Evolutionary conservation across 1,140 invertebrate species (phyloP).

Genomic region (Copidosoma floridanum): DNA sequence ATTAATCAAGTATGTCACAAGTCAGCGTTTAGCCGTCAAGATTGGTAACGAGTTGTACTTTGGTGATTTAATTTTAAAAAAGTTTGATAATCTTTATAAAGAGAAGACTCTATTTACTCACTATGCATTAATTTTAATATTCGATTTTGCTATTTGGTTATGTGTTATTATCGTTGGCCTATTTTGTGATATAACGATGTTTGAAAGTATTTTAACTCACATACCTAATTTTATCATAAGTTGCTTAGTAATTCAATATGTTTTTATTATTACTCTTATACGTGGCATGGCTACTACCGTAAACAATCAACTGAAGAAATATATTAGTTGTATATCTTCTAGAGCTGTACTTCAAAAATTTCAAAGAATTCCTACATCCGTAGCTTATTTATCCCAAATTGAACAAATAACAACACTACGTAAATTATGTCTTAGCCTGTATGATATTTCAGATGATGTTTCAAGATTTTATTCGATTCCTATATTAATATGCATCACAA

Average conservation of each 20-base stretch:
- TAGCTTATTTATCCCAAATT: not conserved
- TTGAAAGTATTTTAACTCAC: not conserved
- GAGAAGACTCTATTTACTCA: not conserved
- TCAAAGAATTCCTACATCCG: not conserved
- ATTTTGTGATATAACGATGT: not conserved
- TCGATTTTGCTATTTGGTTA: not conserved
- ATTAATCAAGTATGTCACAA: not conserved
- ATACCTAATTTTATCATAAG: conserved; percentile 4
- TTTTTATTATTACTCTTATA: not conserved
- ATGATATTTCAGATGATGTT: not conserved
- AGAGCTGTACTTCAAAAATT: not conserved
- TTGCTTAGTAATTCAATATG: not conserved
- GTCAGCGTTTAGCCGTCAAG: not conserved
- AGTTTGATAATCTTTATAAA: not conserved
- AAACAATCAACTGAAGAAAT: conserved; percentile 4
- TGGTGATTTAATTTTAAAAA: not conserved
- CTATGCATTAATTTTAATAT: not conserved
- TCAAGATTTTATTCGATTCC: not conserved
- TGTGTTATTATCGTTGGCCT: not conserved
- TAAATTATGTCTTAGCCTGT: not conserved
- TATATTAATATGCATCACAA: not conserved
- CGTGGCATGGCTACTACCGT: not conserved
- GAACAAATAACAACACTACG: not conserved
- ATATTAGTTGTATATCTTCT: not conserved
- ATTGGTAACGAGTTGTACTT: not conserved